Evolutionary conservation across 1,140 invertebrate genomes (phyloP).

Genomic region (Amphibalanus amphitrite): DNA sequence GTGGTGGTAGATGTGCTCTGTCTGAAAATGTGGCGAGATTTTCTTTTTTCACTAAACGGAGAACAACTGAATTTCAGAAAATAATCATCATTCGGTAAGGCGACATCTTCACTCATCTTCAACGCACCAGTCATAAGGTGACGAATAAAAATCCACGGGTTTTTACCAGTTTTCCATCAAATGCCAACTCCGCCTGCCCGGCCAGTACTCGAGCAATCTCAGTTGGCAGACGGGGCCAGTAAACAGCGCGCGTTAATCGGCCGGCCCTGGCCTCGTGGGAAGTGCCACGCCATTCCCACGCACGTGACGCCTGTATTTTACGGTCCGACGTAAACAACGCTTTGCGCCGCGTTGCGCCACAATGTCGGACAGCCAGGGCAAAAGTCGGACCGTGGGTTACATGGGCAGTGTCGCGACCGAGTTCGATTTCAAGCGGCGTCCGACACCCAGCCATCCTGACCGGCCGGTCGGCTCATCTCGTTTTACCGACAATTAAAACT

Average conservation of each 20-base stretch:
- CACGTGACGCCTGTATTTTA: neutral
- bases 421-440: no score
- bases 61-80: no score
- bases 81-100: no score
- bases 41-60: no score
- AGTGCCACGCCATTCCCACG: neutral
- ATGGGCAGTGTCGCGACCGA: no score
- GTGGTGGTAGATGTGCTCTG: no score
- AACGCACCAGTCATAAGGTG: no score
- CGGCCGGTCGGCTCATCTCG: neutral
- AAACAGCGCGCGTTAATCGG: neutral
- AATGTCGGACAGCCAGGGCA: no score
- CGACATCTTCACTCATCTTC: no score
- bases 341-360: neutral
- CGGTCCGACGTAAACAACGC: neutral
- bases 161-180: neutral
- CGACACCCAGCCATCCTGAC: neutral
- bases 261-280: neutral
- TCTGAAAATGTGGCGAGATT: no score
- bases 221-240: neutral
- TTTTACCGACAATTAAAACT: slow-evolving; percentile 2
- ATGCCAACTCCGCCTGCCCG: neutral
- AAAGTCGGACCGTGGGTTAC: no score
- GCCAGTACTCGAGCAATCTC: neutral
- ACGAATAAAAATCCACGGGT: no score